A percentile compares a stretch with the other conserved stretches of the same genome.
Conservation (phyloP, 2,888 invertebrate genomes). For the Ophioninae sp. region DNA sequence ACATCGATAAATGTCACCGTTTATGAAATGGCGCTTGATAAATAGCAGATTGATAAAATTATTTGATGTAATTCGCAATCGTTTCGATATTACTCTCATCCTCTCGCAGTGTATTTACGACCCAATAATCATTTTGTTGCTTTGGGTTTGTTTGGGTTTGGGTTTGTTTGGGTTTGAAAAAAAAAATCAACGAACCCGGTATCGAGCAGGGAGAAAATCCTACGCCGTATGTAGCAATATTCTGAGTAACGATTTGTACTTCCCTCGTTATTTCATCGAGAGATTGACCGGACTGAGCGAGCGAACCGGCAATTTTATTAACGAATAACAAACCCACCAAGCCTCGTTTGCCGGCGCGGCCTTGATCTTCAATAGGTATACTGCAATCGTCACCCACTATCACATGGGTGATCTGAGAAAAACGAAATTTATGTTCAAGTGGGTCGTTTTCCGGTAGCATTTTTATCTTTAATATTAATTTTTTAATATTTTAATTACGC, state of each 20-base stretch:
- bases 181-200: slow-evolving; percentile 81
- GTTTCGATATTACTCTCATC: too few species aligned
- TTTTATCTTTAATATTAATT: background rate
- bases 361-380: slow-evolving; percentile 73
- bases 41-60: too few species aligned
- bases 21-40: too few species aligned
- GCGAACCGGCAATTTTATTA: slow-evolving; percentile 76
- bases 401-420: slow-evolving; percentile 72
- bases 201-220: slow-evolving; percentile 86
- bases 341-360: slow-evolving; percentile 82
- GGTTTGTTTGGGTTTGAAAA: too few species aligned
- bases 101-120: too few species aligned
- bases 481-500: too few species aligned
- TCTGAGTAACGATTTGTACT: slow-evolving; percentile 80
- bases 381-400: slow-evolving; percentile 79
- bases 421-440: background rate
- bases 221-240: slow-evolving; percentile 87
- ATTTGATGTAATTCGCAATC: too few species aligned
- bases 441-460: background rate
- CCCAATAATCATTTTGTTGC: too few species aligned
- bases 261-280: slow-evolving; percentile 81
- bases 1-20: too few species aligned
- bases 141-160: too few species aligned
- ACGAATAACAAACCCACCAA: slow-evolving; percentile 77
- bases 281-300: slow-evolving; percentile 81